Conservation (phyloP, 2,797 vertebrate species). For the Diceros bicornis region DNA sequence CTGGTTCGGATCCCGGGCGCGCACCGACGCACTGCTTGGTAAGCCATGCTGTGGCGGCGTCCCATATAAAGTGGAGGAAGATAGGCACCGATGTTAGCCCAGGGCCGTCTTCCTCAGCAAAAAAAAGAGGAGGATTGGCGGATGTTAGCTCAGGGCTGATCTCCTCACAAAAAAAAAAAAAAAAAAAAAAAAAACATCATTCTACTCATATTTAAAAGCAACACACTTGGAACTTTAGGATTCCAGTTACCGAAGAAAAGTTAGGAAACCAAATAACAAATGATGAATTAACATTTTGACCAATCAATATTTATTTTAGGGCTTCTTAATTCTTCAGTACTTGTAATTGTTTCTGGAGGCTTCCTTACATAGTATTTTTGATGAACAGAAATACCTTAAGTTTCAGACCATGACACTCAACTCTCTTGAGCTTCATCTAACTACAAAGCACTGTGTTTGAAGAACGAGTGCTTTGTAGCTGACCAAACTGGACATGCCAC, state of each 20-base stretch:
- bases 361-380: neutral
- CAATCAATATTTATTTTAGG: neutral
- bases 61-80: no score
- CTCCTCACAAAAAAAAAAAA: no score
- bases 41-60: no score
- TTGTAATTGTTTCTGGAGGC: neutral
- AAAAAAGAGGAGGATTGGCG: no score
- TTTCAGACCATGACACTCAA: neutral
- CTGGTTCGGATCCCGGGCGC: no score
- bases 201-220: slow-evolving; percentile 55
- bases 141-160: no score
- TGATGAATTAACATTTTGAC: neutral
- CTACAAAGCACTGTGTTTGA: neutral
- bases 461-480: neutral
- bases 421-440: neutral
- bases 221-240: slow-evolving; percentile 35
- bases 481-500: neutral
- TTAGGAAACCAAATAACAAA: slow-evolving; percentile 36
- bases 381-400: slow-evolving; percentile 6
- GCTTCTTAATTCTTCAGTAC: slow-evolving; percentile 41
- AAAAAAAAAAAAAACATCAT: slow-evolving; percentile 36
- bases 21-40: no score
- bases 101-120: no score
- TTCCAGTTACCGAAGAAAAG: slow-evolving; percentile 29
- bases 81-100: no score